phyloP scores from a whole-genome alignment of 2,797 vertebrate species.

The Pelodytes ibericus region DNA sequence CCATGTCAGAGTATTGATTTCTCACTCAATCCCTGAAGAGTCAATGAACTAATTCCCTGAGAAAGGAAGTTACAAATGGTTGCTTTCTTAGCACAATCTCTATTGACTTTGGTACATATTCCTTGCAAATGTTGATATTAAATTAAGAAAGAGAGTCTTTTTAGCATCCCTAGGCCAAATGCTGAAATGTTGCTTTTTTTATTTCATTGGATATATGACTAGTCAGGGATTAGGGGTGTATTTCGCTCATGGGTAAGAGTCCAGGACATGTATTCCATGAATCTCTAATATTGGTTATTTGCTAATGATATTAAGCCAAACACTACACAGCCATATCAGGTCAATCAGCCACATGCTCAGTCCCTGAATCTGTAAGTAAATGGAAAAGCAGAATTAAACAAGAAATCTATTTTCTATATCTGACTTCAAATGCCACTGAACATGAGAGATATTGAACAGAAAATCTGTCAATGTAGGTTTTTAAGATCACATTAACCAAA shows the following conservation, averaged over 20 bases:
- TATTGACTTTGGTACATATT: conserved; percentile 32
- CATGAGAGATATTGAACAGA: too few relatives aligned
- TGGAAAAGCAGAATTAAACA: too few relatives aligned
- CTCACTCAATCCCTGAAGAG: conserved; percentile 39
- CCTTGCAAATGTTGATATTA: conserved; percentile 11
- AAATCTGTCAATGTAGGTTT: too few relatives aligned
- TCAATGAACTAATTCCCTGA: conserved; percentile 48
- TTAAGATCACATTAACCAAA: too few relatives aligned
- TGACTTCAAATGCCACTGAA: too few relatives aligned
- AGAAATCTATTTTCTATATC: too few relatives aligned
- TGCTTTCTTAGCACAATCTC: conserved; percentile 43
- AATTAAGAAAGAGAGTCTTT: background rate
- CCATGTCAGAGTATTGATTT: conserved; percentile 53
- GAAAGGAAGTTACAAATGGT: conserved; percentile 40
- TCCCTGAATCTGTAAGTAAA: too few relatives aligned
- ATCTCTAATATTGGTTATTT: background rate
- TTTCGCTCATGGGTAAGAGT: background rate
- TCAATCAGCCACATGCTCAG: too few relatives aligned
- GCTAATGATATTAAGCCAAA: background rate
- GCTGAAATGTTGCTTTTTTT: background rate
- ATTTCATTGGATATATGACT: background rate
- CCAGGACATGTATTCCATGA: background rate
- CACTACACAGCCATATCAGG: too few relatives aligned
- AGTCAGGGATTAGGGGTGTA: background rate
- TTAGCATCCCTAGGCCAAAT: background rate